phyloP scores from a whole-genome alignment of 2,113 vertebrate genomes.

The Agapornis roseicollis region DNA sequence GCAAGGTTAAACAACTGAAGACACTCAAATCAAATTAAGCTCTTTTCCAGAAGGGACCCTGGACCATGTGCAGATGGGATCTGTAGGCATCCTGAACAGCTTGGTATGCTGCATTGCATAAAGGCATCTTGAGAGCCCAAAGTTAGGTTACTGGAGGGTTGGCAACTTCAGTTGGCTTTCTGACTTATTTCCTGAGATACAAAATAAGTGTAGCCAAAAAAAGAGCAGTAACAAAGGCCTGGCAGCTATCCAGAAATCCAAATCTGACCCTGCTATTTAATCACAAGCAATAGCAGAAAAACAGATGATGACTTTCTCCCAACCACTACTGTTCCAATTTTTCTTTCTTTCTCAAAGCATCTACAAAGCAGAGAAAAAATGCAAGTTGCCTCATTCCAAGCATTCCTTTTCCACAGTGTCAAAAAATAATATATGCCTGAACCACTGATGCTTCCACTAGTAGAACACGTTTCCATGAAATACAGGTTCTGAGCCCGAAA shows the following conservation, averaged over 20 bases:
- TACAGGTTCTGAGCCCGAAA: conserved; percentile 29
- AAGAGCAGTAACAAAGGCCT: conserved; percentile 11
- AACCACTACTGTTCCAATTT: neutral
- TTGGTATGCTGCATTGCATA: neutral
- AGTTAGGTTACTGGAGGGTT: neutral
- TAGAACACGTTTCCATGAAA: conserved; percentile 1
- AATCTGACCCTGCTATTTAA: neutral
- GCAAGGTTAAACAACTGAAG: neutral
- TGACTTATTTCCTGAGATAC: conserved; percentile 59
- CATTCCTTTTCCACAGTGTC: conserved; percentile 13
- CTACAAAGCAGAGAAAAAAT: neutral
- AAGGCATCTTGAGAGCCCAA: neutral
- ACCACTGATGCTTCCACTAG: neutral
- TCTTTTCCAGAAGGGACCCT: neutral
- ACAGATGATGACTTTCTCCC: neutral
- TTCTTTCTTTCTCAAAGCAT: neutral
- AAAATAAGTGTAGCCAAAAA: conserved; percentile 12
- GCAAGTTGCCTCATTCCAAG: neutral
- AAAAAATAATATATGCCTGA: neutral
- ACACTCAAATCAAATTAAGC: neutral
- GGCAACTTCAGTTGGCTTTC: neutral
- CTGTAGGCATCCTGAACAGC: neutral
- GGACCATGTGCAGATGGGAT: neutral
- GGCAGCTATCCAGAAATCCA: conserved; percentile 20
- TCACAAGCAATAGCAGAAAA: neutral